Evolutionary conservation across 2,888 invertebrate genomes (phyloP).

Genomic region (Ommatoiulus sabulosus): DNA sequence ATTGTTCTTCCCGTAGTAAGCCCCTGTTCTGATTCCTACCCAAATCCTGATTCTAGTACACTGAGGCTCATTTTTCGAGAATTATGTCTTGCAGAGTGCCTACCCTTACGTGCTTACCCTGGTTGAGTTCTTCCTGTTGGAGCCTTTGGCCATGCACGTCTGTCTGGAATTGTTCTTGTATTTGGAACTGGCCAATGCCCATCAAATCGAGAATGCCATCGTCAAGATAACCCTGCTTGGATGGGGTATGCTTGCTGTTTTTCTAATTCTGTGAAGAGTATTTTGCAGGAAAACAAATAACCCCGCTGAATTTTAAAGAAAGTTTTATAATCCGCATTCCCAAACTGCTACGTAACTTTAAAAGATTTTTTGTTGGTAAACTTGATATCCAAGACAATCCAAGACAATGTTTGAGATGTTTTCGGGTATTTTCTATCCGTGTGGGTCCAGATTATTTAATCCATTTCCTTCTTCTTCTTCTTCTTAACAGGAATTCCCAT

Average conservation of each 20-base stretch:
- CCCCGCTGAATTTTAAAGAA: too few species aligned
- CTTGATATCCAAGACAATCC: too few species aligned
- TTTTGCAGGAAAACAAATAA: too few species aligned
- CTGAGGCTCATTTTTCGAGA: background rate
- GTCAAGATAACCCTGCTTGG: slow-evolving; percentile 57
- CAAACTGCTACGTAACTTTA: too few species aligned
- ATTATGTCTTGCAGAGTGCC: slow-evolving; percentile 70
- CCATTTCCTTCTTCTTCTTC: background rate
- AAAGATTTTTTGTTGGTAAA: too few species aligned
- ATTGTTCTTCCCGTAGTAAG: slow-evolving; percentile 54
- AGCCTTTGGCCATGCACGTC: slow-evolving; percentile 59
- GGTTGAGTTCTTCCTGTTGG: slow-evolving; percentile 74
- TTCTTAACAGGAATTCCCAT: slow-evolving; percentile 57
- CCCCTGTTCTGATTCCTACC: slow-evolving; percentile 1
- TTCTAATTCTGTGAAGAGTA: too few species aligned
- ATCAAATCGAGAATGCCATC: slow-evolving; percentile 56
- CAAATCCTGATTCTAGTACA: background rate
- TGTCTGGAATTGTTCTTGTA: slow-evolving; percentile 59
- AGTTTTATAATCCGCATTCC: too few species aligned
- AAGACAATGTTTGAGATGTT: too few species aligned
- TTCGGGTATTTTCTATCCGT: too few species aligned
- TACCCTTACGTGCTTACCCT: slow-evolving; percentile 74
- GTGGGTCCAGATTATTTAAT: background rate
- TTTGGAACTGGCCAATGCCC: slow-evolving; percentile 57
- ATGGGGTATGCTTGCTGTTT: slow-evolving; percentile 57